Evolutionary conservation across 2,888 invertebrate species (phyloP), one percentile per base, ranked within the genome.

Genomic region (Monopis laevigella): DNA sequence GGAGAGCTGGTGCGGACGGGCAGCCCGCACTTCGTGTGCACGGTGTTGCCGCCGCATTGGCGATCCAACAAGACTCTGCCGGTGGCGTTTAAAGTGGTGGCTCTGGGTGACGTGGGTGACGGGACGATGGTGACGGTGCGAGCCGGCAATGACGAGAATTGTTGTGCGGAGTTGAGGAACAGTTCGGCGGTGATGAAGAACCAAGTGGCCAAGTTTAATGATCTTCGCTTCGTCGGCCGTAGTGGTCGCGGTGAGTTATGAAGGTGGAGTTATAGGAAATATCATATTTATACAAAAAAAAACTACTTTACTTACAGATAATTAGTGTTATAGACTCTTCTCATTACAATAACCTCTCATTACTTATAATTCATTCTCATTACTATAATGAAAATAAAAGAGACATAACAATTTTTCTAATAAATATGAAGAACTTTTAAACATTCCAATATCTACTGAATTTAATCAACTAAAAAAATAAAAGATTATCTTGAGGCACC

Each of bases 71-170:
- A 99, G 82, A 97, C 98, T 3, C 84, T 99, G 46, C 98, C 98
- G 36, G 90, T 94, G 45, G 96, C 97, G 41, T 99, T 99, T 82
- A 96, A 96, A 74, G 96, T 98, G 57, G 92, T 97, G 42, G 93
- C 96, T 3, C 80, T 98, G 41, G 95, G 96, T 7, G 97, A 97
- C 55, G 90, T 98, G 13, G 90, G 92, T 53, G 98, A 99, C 65
- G 98, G 98, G 1, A 99, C 98, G 24, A 84, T 94, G 75, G 98
- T 99, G 50, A 94, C 94, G 6, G 93, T 99, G 27, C 82, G 93
- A 29, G 98, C 98, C 12, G 98, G 98, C 13, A 99, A 99, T 75
- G 98, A 99, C 60, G 98, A 99, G 77, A 98, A 98, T 80, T 96
- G 89, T 68, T 96, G 94, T 65, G 98, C 96, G 28, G 98, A 99